Evolutionary conservation across 2,888 invertebrate species (phyloP).

Genomic region (Tinea semifulvella): DNA sequence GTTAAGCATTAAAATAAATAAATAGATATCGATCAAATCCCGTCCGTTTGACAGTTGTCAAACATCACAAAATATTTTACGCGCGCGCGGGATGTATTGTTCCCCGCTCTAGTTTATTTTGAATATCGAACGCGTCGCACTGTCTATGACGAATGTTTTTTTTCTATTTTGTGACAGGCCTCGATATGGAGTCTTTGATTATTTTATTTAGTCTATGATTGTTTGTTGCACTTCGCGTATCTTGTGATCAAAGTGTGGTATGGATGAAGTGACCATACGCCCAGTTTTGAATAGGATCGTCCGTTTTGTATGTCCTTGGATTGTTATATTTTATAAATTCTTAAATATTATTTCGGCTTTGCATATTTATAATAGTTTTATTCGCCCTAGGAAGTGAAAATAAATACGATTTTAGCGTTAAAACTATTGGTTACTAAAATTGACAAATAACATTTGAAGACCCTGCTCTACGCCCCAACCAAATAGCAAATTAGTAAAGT

Average conservation of each 20-base stretch:
- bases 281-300: too few species aligned
- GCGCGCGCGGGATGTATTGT: constrained; percentile 41
- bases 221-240: constrained; percentile 45
- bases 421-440: too few species aligned
- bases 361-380: too few species aligned
- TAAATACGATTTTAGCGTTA: too few species aligned
- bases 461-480: too few species aligned
- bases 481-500: too few species aligned
- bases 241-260: constrained; percentile 1
- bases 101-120: constrained; percentile 41
- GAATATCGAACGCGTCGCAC: constrained; percentile 42
- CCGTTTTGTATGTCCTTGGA: too few species aligned
- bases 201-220: constrained; percentile 55
- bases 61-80: constrained; percentile 60
- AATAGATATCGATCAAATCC: constrained; percentile 50
- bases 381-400: too few species aligned
- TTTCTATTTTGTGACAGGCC: constrained; percentile 24
- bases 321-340: too few species aligned
- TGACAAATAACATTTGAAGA: too few species aligned
- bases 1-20: constrained; percentile 31
- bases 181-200: constrained; percentile 43
- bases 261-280: too few species aligned
- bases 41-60: constrained; percentile 51
- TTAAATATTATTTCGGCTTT: too few species aligned
- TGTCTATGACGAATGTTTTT: constrained; percentile 43